Conservation (phyloP, 2,113 vertebrate species). For the Alosa alosa region DNA sequence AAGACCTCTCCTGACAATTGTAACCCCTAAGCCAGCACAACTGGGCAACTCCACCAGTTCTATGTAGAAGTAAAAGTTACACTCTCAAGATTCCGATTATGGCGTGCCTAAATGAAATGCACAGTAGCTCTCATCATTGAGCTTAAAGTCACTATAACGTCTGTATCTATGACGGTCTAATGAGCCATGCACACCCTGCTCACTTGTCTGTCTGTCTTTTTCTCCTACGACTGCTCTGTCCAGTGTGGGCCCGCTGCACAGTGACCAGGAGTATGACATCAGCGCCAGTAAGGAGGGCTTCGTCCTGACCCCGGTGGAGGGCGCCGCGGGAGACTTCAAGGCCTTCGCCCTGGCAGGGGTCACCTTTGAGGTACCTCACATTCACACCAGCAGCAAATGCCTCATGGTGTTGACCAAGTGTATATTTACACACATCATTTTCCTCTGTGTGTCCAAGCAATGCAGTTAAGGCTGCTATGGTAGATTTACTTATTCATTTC, state of each 20-base stretch:
- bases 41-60: no score
- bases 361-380: constrained; percentile 84
- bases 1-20: no score
- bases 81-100: no score
- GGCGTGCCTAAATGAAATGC: no score
- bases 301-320: constrained; percentile 86
- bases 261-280: constrained; percentile 86
- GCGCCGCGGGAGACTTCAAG: constrained; percentile 88
- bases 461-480: background rate
- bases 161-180: no score
- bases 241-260: constrained; percentile 94
- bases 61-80: no score
- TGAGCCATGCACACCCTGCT: constrained; percentile 14
- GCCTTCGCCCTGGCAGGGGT: constrained; percentile 94
- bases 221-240: background rate
- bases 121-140: no score
- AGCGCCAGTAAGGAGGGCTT: constrained; percentile 92
- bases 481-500: background rate
- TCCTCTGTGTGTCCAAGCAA: background rate
- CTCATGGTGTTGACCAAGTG: no score
- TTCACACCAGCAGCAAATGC: background rate
- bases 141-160: no score
- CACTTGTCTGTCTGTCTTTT: background rate
- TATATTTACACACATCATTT: no score
- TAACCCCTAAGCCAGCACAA: no score